Conservation (phyloP, 2,888 invertebrate species). For the Meteorus colon region DNA sequence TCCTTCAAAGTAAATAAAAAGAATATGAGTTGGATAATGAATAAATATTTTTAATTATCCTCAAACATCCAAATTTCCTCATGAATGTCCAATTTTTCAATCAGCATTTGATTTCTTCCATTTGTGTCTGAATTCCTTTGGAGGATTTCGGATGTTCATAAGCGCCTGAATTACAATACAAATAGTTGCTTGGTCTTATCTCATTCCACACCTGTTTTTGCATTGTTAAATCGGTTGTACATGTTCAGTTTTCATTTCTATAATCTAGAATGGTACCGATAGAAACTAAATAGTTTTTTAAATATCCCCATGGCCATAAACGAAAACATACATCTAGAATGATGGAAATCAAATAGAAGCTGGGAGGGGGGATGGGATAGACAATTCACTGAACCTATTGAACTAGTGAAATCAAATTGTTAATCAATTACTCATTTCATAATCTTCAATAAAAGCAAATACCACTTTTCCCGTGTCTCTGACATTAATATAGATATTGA, state of each 20-base stretch:
- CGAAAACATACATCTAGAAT: background rate
- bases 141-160: constrained; percentile 12
- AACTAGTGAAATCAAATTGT: background rate
- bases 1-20: too few relatives aligned
- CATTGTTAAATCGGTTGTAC: background rate
- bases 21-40: too few relatives aligned
- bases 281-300: constrained; percentile 2
- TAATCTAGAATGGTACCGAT: background rate
- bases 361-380: background rate
- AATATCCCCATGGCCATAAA: background rate
- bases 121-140: constrained; percentile 36
- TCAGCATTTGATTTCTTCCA: constrained; percentile 47
- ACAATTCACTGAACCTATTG: too few relatives aligned
- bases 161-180: constrained; percentile 44
- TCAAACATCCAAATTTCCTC: too few relatives aligned
- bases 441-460: background rate
- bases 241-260: background rate
- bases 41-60: too few relatives aligned
- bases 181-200: constrained; percentile 38
- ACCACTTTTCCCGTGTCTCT: background rate
- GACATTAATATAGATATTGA: background rate
- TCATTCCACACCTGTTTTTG: constrained; percentile 9
- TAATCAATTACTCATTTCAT: background rate
- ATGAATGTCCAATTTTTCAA: too few relatives aligned
- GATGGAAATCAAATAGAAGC: background rate